These are phyloP conservation scores for Anableps anableps DNA, from an alignment of 2,797 vertebrate genomes.

Conservation along the genomic window DNA sequence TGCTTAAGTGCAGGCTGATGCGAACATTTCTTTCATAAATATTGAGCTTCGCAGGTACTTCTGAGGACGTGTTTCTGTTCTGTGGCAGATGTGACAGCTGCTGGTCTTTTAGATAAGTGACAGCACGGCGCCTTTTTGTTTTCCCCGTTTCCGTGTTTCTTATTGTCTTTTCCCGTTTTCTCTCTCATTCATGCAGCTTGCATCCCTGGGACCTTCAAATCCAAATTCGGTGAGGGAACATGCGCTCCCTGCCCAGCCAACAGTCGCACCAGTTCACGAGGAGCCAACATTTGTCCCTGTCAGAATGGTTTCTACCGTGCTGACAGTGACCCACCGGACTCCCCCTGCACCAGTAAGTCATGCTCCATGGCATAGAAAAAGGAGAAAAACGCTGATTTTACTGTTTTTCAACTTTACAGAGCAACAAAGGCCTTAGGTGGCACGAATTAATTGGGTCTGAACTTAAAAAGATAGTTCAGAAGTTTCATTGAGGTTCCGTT, in stretches of 20 bases:
- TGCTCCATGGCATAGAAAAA: constrained; percentile 12
- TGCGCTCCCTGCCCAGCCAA: constrained; percentile 91
- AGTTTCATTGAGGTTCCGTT: background rate
- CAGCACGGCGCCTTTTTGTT: constrained; percentile 11
- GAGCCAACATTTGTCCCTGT: constrained; percentile 90
- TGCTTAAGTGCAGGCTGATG: constrained; percentile 39
- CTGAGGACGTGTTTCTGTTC: constrained; percentile 33
- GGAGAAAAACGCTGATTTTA: too few relatives aligned
- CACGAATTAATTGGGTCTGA: background rate
- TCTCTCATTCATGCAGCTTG: constrained; percentile 81
- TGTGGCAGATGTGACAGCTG: constrained; percentile 47
- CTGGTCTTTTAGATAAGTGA: constrained; percentile 56
- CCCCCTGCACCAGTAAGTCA: constrained; percentile 93
- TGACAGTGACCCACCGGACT: constrained; percentile 90
- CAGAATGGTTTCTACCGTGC: constrained; percentile 90
- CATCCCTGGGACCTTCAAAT: constrained; percentile 91
- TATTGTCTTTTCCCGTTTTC: constrained; percentile 25
- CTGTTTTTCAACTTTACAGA: constrained; percentile 9
- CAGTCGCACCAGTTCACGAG: constrained; percentile 88
- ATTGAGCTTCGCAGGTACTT: constrained; percentile 29
- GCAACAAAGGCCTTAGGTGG: background rate
- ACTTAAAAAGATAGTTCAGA: background rate
- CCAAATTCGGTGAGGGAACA: constrained; percentile 91
- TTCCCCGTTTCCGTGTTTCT: constrained; percentile 14
- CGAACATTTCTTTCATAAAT: constrained; percentile 36